These are phyloP conservation scores for Azorinus chamasolen DNA, from an alignment of 2,888 invertebrate genomes.

Conservation along the genomic window DNA sequence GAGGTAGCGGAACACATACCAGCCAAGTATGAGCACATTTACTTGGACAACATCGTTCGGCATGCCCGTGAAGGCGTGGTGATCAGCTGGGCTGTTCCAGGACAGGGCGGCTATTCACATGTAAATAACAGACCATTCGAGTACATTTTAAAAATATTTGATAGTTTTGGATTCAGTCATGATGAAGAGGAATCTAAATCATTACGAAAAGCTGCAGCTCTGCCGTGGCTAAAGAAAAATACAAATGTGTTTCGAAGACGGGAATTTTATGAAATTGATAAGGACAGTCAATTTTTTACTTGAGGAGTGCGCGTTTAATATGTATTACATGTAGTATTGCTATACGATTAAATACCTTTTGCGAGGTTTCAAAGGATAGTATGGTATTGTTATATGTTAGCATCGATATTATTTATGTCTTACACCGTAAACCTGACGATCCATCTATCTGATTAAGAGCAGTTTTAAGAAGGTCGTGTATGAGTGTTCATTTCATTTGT, in stretches of 20 bases:
- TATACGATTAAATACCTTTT: no score
- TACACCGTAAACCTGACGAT: no score
- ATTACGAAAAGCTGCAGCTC: slow-evolving; percentile 24
- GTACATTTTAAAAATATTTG: slow-evolving; percentile 37
- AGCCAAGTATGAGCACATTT: slow-evolving; percentile 50
- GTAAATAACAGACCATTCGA: slow-evolving; percentile 43
- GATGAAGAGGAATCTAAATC: slow-evolving; percentile 34
- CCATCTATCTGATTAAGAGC: no score
- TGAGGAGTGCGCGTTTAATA: no score
- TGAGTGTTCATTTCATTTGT: no score
- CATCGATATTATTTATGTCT: no score
- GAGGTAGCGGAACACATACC: slow-evolving; percentile 71
- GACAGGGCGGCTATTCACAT: slow-evolving; percentile 49
- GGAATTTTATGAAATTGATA: slow-evolving; percentile 24
- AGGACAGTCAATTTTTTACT: no score
- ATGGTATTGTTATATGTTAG: no score
- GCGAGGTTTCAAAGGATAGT: no score
- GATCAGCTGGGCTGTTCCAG: no score
- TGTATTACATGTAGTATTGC: no score
- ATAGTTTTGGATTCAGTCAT: slow-evolving; percentile 36
- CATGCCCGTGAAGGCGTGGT: slow-evolving; percentile 64
- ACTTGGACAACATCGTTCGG: slow-evolving; percentile 59
- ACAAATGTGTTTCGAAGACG: slow-evolving; percentile 45
- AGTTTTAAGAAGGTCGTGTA: no score
- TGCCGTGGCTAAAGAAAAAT: slow-evolving; percentile 45